Base-by-base conservation (phyloP, 1,140 invertebrate species). In the Panagrolaimus sp. region DNA sequence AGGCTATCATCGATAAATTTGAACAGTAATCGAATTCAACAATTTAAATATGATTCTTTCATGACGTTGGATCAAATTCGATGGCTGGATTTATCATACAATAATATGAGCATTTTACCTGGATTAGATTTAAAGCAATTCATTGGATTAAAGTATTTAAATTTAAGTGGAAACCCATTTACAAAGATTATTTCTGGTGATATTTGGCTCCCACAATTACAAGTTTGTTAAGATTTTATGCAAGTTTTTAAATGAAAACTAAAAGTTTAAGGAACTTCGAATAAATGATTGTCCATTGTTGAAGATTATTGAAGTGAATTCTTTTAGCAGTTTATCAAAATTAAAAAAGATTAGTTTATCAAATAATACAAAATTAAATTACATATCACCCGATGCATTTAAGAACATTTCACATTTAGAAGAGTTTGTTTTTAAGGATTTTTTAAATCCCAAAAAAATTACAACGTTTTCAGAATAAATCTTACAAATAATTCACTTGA, bases 131-230 rank as follows among this genome's bases (percentile, higher is more conserved):
- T 76, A 7, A 45, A 63, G 55, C 75, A 76, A 63, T 75, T 76
- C 55, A 65, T 76, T 58, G 75, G 77, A 12, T 44, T 76, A 21
- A 24, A 77, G 46, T 17, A 47, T 24, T 63, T 76, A 14, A 78
- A 76, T 67, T 65, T 76, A 26, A 78, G 75, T 43, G 75, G 64
- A 43, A 76, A 76, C 75, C 77, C 75, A 12, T 58, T 76, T 21
- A 63, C 15, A 26, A 68, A 55, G 43, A 65, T 76, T 38, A 43
- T 58, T 47, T 70, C 63, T n/a, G 76, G 76, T 38, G 75, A 76
- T 24, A 46, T 76, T 32, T 24, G 47, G 15, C 68, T 81, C 26
- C 75, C 75, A 32, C 43, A 72, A 26, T 52, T 76, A 15, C 67
- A 76, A 52, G 77, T 70, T 67, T 45, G 12, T 52, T 44, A 3